Base-by-base conservation (phyloP, 2,113 vertebrate genomes). In the Piprites chloris region DNA sequence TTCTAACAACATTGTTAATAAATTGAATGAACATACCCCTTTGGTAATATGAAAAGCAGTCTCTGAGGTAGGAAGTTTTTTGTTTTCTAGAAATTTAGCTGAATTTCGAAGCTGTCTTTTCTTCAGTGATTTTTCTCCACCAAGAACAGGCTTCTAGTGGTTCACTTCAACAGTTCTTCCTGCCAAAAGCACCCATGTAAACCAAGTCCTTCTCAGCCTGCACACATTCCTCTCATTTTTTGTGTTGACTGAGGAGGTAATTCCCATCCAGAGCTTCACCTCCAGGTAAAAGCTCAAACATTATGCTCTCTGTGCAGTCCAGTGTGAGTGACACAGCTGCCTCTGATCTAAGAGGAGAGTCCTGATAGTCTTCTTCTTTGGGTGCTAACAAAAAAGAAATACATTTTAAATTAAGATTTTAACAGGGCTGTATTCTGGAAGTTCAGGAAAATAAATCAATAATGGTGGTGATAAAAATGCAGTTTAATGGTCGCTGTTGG, bases 401-500 rank as follows among this genome's bases (percentile, higher is more conserved):
- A 53, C 59, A 26, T 46, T 75, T 80, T 89, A 84, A 97, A 94
- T 95, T 95, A 96, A 97, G 95, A 91, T 91, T 97, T 97, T 98
- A 98, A 97, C 67, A 63, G 71, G 87, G 86, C 76, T 96, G 83
- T 93, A 76, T 97, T 97, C 75, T 95, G 89, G 72, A 95, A 97
- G 79, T 95, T 97, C 86, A 96, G 90, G 87, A 95, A 96, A 96
- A 96, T 93, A 96, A 91, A 93, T 91, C 91, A 96, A 96, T 98
- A 94, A 96, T 87, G 87, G 83, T 93, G 94, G 94, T 93, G 93
- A 97, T 97, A 98, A 97, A 98, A 93, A 44, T 95, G 93, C 95
- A 91, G 76, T 94, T 97, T 97, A 98, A 96, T 95, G 96, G 94
- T 94, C 92, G 90, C 78, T 90, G 61, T 95, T 95, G 80, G 41